Percentiles rank a stretch among this genome's conserved stretches.
Evolutionary conservation across 2,888 invertebrate genomes (phyloP).

Genomic region (Brassicogethes aeneus): DNA sequence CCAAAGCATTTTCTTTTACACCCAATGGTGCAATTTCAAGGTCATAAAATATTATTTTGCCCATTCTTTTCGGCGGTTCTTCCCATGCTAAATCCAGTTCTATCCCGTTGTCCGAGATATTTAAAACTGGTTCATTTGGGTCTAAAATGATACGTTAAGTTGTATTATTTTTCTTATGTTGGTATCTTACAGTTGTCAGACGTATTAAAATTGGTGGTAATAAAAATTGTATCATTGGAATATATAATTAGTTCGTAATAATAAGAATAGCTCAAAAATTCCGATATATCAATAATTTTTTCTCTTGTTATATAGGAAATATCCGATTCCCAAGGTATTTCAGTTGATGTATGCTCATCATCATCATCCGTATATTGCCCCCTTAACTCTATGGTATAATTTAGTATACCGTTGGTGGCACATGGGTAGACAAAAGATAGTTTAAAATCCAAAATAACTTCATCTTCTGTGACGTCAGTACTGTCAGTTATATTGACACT

Average conservation of each 20-base stretch:
- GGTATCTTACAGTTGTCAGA: slow-evolving; percentile 4
- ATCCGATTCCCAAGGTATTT: neutral
- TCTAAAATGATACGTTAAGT: neutral
- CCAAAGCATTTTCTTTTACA: slow-evolving; percentile 3
- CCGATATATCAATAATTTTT: neutral
- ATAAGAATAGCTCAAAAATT: neutral
- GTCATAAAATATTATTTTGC: slow-evolving; percentile 5
- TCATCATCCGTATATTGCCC: slow-evolving; percentile 10
- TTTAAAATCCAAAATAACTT: slow-evolving; percentile 11
- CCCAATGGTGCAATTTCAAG: slow-evolving; percentile 1
- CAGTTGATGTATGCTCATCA: neutral
- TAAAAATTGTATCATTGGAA: neutral
- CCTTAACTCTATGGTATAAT: slow-evolving; percentile 8
- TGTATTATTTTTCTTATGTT: neutral
- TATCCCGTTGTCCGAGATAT: slow-evolving; percentile 1
- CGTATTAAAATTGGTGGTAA: slow-evolving; percentile 4
- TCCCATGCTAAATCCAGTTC: slow-evolving; percentile 5
- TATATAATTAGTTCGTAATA: too few relatives aligned
- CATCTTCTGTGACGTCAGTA: slow-evolving; percentile 1
- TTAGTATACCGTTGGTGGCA: slow-evolving; percentile 22
- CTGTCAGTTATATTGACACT: neutral
- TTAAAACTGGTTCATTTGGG: neutral
- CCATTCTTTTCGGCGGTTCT: slow-evolving; percentile 6
- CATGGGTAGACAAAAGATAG: slow-evolving; percentile 23
- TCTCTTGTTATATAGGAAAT: neutral